Conservation (phyloP, 2,797 vertebrate species). For the Hyperoplus lanceolatus region DNA sequence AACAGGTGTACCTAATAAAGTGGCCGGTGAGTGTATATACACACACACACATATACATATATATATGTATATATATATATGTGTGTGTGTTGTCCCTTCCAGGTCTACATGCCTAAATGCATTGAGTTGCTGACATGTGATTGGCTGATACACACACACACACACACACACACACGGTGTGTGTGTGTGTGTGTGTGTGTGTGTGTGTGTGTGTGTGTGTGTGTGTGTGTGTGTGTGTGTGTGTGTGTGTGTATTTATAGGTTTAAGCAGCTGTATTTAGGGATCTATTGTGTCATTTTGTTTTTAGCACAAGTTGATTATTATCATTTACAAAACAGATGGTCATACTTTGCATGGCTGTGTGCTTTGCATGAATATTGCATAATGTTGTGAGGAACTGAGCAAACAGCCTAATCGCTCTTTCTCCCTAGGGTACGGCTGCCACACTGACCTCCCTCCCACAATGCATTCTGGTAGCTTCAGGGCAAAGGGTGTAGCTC, state of each 20-base stretch:
- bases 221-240: too few species aligned
- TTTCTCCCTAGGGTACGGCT: constrained; percentile 45
- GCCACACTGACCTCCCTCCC: constrained; percentile 65
- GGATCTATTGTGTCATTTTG: neutral
- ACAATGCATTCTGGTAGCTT: constrained; percentile 73
- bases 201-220: too few species aligned
- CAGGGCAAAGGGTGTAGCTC: constrained; percentile 72
- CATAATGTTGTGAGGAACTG: constrained; percentile 45
- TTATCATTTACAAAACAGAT: constrained; percentile 10
- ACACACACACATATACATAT: too few species aligned
- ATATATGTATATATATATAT: too few species aligned
- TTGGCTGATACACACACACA: too few species aligned
- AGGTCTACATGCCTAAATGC: too few species aligned
- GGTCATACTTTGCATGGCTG: neutral
- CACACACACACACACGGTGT: too few species aligned
- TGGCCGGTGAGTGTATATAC: too few species aligned
- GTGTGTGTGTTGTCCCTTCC: too few species aligned
- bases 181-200: too few species aligned
- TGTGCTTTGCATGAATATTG: constrained; percentile 37
- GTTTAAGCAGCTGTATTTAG: neutral
- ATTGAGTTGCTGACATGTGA: too few species aligned
- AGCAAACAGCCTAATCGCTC: constrained; percentile 52
- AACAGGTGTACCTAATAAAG: too few species aligned
- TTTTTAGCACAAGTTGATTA: neutral
- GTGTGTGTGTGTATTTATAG: neutral